Conservation (phyloP, 2,113 vertebrate species). For the Oryzias melastigma region DNA sequence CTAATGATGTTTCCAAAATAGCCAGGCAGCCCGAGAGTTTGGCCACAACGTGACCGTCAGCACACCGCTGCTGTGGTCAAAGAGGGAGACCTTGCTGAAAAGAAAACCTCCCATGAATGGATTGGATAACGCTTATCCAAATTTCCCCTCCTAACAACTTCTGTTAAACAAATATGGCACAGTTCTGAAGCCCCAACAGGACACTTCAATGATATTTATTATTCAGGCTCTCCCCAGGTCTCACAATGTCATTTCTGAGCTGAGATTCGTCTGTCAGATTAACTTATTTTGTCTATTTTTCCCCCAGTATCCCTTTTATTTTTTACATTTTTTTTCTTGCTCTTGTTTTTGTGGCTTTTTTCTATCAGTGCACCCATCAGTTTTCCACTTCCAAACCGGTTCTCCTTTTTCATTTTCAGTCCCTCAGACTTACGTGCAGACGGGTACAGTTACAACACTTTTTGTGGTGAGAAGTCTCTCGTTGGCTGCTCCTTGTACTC, state of each 20-base stretch:
- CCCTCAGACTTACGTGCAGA: conserved; percentile 65
- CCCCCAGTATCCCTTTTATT: conserved; percentile 5
- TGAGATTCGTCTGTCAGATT: conserved; percentile 41
- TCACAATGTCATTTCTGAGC: conserved; percentile 43
- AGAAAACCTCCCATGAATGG: conserved; percentile 52
- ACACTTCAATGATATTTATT: conserved; percentile 67
- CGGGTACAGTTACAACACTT: conserved; percentile 75
- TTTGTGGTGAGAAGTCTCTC: conserved; percentile 73
- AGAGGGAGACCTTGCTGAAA: conserved; percentile 70
- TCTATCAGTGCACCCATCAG: conserved; percentile 70
- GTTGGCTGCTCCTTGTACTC: conserved; percentile 61
- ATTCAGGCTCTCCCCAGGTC: conserved; percentile 35
- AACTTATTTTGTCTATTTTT: conserved; percentile 32
- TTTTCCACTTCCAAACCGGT: conserved; percentile 68
- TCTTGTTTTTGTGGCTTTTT: conserved; percentile 63
- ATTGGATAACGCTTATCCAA: conserved; percentile 49
- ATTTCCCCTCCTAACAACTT: conserved; percentile 67
- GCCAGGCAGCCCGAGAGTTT: conserved; percentile 52
- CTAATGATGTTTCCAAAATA: conserved; percentile 67
- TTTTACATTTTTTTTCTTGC: neutral
- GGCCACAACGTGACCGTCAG: conserved; percentile 68
- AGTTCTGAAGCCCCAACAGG: conserved; percentile 40
- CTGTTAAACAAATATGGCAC: conserved; percentile 68
- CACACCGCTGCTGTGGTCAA: conserved; percentile 67
- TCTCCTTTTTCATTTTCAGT: conserved; percentile 75